A percentile compares a stretch with the other conserved stretches of the same genome.
Conservation (phyloP, 2,797 vertebrate genomes). For the Synaphobranchus kaupii region DNA sequence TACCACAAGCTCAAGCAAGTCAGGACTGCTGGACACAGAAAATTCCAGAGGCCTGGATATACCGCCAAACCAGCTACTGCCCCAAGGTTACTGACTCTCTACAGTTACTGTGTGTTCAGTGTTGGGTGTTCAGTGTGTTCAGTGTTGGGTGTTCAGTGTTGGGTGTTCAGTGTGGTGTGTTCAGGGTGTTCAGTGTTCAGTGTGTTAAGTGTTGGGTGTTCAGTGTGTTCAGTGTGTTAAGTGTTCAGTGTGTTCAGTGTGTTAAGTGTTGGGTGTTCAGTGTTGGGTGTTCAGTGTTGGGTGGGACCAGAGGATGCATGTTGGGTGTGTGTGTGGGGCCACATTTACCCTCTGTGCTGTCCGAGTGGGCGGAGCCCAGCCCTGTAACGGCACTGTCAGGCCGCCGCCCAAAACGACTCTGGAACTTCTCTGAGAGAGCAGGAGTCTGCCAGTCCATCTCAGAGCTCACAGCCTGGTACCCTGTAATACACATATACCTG, state of each 20-base stretch:
- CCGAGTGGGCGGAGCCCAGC: constrained; percentile 79
- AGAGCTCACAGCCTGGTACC: constrained; percentile 58
- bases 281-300: too few relatives aligned
- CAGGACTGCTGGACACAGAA: constrained; percentile 34
- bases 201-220: too few relatives aligned
- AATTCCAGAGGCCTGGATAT: too few relatives aligned
- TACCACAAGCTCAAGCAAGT: constrained; percentile 34
- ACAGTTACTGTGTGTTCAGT: not conserved
- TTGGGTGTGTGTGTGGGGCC: not conserved
- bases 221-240: too few relatives aligned
- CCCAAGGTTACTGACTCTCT: not conserved
- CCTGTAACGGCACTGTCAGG: constrained; percentile 78
- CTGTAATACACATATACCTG: constrained; percentile 9
- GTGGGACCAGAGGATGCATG: too few relatives aligned
- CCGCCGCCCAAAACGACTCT: constrained; percentile 77
- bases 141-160: too few relatives aligned
- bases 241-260: too few relatives aligned
- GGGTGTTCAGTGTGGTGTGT: not conserved
- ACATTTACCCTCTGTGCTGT: constrained; percentile 85
- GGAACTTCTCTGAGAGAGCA: constrained; percentile 78
- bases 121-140: too few relatives aligned
- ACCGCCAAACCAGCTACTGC: not conserved
- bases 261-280: too few relatives aligned
- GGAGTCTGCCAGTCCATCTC: constrained; percentile 88
- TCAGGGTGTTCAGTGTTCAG: too few relatives aligned